A percentile compares a stretch with the other conserved stretches of the same genome.
These are phyloP conservation scores for Eulacestoma nigropectus DNA, from an alignment of 2,113 vertebrate genomes.

Conservation along the genomic window DNA sequence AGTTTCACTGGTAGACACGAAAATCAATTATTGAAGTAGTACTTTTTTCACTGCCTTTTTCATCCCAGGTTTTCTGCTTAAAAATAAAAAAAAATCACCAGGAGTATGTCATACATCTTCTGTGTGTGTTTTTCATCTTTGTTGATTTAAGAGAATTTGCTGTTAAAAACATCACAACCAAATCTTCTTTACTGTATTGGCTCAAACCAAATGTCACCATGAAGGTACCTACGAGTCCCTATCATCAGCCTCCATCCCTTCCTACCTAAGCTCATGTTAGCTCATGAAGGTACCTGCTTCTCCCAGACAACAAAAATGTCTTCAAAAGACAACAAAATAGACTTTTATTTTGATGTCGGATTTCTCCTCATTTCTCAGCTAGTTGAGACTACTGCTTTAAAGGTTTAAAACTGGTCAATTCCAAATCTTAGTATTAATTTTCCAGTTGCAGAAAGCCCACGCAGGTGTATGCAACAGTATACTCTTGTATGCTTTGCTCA, in stretches of 20 bases:
- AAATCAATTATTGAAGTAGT: neutral
- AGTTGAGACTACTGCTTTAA: neutral
- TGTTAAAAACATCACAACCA: neutral
- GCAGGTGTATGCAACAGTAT: neutral
- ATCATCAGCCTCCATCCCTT: neutral
- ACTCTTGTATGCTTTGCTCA: neutral
- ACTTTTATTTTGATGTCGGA: neutral
- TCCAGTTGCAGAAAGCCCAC: neutral
- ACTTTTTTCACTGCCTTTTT: neutral
- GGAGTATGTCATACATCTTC: neutral
- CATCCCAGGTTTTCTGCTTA: neutral
- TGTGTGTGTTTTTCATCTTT: neutral
- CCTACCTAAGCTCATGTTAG: neutral
- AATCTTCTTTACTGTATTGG: neutral
- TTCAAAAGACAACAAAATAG: neutral
- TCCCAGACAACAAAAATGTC: neutral
- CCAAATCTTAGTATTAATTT: neutral
- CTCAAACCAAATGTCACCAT: neutral
- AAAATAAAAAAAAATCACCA: neutral
- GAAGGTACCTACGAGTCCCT: neutral
- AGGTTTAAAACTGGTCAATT: neutral
- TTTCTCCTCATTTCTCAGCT: neutral
- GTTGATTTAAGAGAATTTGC: neutral
- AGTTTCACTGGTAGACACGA: neutral
- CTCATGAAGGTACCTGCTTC: neutral